phyloP scores from a whole-genome alignment of 23 tunicate species.

The Aplidium turbinatum region DNA sequence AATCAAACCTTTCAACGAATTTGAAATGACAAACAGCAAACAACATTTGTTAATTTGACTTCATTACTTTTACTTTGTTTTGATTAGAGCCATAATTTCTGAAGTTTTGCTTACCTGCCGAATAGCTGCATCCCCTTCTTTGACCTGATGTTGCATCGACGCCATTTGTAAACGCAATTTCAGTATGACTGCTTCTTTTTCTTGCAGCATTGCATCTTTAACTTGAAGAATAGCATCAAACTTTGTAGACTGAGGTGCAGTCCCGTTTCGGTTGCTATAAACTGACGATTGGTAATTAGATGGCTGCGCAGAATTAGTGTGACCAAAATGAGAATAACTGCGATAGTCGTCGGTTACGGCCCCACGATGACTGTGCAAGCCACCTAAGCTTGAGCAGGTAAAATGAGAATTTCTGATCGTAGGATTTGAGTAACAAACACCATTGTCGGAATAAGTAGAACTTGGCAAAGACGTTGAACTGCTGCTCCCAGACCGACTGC shows the following conservation, averaged over 20 bases:
- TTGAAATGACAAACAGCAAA: too few relatives aligned
- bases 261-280: not conserved
- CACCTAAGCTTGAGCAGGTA: not conserved
- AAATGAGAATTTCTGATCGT: not conserved
- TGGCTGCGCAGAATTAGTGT: not conserved
- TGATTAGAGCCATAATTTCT: too few relatives aligned
- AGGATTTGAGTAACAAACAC: not conserved
- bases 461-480: not conserved
- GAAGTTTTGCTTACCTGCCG: constrained; percentile 42
- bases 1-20: too few relatives aligned
- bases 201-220: constrained; percentile 74
- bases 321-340: too few relatives aligned
- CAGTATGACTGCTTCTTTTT: constrained; percentile 78
- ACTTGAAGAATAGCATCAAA: constrained; percentile 67
- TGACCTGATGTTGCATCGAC: constrained; percentile 64
- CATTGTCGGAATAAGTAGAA: not conserved
- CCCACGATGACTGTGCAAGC: not conserved
- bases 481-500: not conserved
- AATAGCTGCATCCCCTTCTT: constrained; percentile 58
- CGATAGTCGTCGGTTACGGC: constrained; percentile 6
- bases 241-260: constrained; percentile 36
- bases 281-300: not conserved
- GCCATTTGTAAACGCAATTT: constrained; percentile 64
- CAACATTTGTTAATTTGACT: too few relatives aligned
- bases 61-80: too few relatives aligned